A percentile compares a stretch with the other conserved stretches of the same genome.
Evolutionary conservation across 2,888 invertebrate species (phyloP).

Genomic region (Lycia hirtaria): DNA sequence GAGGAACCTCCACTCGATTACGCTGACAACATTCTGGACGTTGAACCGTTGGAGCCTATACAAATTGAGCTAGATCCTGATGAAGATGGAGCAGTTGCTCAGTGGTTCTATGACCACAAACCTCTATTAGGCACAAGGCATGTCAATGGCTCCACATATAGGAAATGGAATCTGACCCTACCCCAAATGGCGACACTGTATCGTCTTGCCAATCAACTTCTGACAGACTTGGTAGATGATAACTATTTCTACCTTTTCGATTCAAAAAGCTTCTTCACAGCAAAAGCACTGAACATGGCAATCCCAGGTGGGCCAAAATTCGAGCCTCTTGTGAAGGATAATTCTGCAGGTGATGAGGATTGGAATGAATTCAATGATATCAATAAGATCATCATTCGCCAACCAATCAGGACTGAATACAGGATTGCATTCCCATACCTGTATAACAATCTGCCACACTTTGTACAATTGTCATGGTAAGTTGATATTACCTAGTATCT

Average conservation of each 20-base stretch:
- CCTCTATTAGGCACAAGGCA: conserved; percentile 96
- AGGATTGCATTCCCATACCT: conserved; percentile 99
- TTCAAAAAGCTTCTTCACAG: conserved; percentile 99
- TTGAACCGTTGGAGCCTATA: conserved; percentile 99
- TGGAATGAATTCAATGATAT: conserved; percentile 99
- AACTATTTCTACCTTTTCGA: conserved; percentile 99
- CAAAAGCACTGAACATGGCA: conserved; percentile 99
- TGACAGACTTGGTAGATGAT: conserved; percentile 98
- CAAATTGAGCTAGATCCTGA: conserved; percentile 98
- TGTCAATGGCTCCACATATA: conserved; percentile 98
- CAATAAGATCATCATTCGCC: conserved; percentile 99
- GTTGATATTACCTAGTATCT: conserved; percentile 50
- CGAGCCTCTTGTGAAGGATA: conserved; percentile 99
- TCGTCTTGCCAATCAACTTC: conserved; percentile 97
- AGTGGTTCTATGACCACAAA: conserved; percentile 99
- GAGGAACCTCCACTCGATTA: conserved; percentile 99
- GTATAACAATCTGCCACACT: conserved; percentile 99
- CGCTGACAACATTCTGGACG: conserved; percentile 99
- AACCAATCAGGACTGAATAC: conserved; percentile 99
- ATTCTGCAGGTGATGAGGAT: conserved; percentile 98
- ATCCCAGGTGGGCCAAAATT: conserved; percentile 99
- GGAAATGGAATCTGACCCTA: conserved; percentile 97
- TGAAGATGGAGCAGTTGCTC: conserved; percentile 95
- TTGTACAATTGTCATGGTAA: conserved; percentile 99
- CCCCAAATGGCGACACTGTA: conserved; percentile 99